A percentile compares a stretch with the other conserved stretches of the same genome.
These are phyloP conservation scores for Chironomus riparius DNA, from an alignment of 2,888 invertebrate genomes.

Conservation along the genomic window DNA sequence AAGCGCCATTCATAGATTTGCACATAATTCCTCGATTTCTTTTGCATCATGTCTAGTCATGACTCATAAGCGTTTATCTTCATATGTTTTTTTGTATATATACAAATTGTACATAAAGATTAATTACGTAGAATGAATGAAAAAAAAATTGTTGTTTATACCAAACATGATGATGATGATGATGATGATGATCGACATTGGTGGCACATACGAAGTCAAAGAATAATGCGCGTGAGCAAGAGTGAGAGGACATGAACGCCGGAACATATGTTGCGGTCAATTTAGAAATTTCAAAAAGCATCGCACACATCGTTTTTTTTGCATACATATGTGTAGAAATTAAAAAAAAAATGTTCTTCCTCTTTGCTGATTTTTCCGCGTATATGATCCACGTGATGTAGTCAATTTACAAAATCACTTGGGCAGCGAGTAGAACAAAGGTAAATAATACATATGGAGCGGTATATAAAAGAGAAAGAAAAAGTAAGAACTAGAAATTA, in stretches of 20 bases:
- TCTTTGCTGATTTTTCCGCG: neutral
- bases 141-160: neutral
- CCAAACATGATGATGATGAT: no score
- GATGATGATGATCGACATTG: neutral
- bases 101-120: neutral
- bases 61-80: no score
- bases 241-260: neutral
- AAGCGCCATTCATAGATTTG: neutral
- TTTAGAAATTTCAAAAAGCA: constrained; percentile 24
- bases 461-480: neutral
- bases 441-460: neutral
- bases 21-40: neutral
- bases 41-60: neutral
- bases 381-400: constrained; percentile 7
- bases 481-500: neutral
- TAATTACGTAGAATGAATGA: neutral
- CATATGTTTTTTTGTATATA: no score
- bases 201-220: neutral
- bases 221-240: neutral
- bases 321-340: neutral
- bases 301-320: neutral
- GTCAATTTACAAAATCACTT: constrained; percentile 16
- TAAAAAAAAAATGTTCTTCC: neutral
- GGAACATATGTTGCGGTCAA: constrained; percentile 26
- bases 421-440: neutral